Percentiles rank a stretch among this genome's conserved stretches.
Evolutionary conservation across 2,113 vertebrate species (phyloP).

Genomic region (Megaptera novaeangliae): DNA sequence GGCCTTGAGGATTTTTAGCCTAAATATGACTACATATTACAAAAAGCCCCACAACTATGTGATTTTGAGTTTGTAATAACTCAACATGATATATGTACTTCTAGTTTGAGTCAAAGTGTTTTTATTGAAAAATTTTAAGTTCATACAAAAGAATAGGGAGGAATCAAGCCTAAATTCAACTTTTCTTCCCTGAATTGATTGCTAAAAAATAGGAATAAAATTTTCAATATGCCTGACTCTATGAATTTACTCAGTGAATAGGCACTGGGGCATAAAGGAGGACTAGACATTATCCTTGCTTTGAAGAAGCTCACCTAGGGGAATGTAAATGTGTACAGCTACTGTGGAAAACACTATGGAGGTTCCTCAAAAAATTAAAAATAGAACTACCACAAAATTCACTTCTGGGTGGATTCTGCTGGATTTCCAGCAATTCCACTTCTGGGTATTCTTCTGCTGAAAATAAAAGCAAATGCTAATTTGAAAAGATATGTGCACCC

Average conservation of each 20-base stretch:
- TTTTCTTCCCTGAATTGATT: not conserved
- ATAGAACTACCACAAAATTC: not conserved
- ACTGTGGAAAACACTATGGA: not conserved
- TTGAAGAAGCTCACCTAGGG: not conserved
- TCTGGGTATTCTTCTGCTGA: not conserved
- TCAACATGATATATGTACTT: not conserved
- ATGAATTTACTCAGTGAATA: not conserved
- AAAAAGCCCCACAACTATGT: not conserved
- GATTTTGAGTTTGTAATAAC: slow-evolving; percentile 21
- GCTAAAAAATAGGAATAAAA: not conserved
- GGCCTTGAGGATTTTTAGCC: slow-evolving; percentile 3
- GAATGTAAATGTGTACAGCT: not conserved
- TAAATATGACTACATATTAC: not conserved
- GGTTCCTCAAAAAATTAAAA: not conserved
- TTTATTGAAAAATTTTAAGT: not conserved
- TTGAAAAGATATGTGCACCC: not conserved
- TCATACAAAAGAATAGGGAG: not conserved
- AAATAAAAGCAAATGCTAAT: not conserved
- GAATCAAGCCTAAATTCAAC: not conserved
- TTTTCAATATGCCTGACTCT: not conserved
- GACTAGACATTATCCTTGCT: not conserved
- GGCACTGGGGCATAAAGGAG: not conserved
- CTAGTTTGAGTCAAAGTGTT: not conserved
- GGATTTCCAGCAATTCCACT: not conserved
- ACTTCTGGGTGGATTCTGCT: not conserved